Conservation (phyloP, 2,797 vertebrate genomes). For the Garrulus glandarius region DNA sequence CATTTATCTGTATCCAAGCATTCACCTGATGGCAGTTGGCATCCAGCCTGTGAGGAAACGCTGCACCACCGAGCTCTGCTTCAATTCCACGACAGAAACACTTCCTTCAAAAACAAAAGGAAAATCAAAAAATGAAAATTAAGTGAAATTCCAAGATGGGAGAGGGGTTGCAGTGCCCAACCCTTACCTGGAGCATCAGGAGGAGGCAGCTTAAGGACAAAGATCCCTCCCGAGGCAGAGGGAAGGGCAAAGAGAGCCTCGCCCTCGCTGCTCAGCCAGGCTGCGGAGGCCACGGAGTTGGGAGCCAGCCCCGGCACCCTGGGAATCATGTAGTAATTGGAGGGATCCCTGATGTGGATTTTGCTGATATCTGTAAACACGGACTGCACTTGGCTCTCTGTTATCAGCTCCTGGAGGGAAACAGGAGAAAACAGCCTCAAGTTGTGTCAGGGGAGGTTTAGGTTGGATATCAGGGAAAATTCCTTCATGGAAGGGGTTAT, state of each 20-base stretch:
- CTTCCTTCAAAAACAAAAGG: conserved; percentile 59
- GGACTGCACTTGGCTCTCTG: conserved; percentile 90
- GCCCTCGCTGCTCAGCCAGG: conserved; percentile 88
- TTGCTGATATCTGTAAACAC: conserved; percentile 90
- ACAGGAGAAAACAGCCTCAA: not conserved
- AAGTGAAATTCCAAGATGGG: accelerated
- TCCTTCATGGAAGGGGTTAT: not conserved
- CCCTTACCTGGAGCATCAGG: conserved; percentile 79
- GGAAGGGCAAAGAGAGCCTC: conserved; percentile 89
- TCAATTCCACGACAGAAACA: conserved; percentile 83
- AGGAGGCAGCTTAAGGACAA: conserved; percentile 85
- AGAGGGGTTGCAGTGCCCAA: accelerated
- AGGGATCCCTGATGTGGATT: conserved; percentile 83
- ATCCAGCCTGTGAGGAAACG: conserved; percentile 89
- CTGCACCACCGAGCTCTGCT: conserved; percentile 89
- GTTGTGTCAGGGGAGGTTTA: not conserved
- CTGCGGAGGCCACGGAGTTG: conserved; percentile 67
- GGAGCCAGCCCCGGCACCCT: conserved; percentile 70
- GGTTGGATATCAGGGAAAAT: not conserved
- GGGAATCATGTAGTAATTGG: conserved; percentile 83
- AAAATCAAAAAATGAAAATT: accelerated
- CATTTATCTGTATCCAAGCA: accelerated
- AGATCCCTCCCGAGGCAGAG: conserved; percentile 84
- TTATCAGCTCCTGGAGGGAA: conserved; percentile 83
- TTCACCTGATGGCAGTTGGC: conserved; percentile 88